phyloP scores from a whole-genome alignment of 2,797 vertebrate species.

The Sebastes goodei region DNA sequence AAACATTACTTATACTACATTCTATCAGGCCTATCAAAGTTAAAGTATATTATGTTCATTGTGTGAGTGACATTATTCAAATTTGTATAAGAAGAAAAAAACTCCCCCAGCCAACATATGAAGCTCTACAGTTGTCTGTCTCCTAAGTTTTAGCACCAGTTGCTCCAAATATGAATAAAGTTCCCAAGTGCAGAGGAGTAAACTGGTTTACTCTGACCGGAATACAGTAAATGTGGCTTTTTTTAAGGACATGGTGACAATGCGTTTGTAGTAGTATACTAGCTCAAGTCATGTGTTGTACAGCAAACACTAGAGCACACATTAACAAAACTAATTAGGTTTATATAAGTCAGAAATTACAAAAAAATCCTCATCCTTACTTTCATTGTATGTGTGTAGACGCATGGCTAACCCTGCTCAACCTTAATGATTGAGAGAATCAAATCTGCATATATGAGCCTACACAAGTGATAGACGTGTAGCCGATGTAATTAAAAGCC shows the following conservation, averaged over 20 bases:
- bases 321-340: not conserved
- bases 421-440: slow-evolving; percentile 21
- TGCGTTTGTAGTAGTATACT: not conserved
- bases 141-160: not conserved
- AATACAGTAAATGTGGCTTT: not conserved
- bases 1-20: not conserved
- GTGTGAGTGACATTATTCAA: not conserved
- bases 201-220: not conserved
- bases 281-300: not conserved
- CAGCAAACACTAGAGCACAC: not conserved
- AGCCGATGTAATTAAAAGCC: slow-evolving; percentile 37
- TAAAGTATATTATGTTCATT: not conserved
- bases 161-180: not conserved
- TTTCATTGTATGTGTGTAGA: not conserved
- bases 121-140: not conserved
- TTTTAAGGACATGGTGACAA: not conserved
- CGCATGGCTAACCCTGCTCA: not conserved
- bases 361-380: not conserved
- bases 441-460: not conserved
- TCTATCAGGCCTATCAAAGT: not conserved
- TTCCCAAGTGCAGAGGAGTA: not conserved
- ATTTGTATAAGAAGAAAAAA: not conserved
- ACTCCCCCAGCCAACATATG: not conserved
- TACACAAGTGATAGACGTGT: not conserved
- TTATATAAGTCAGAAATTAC: not conserved